phyloP scores from a whole-genome alignment of 1,140 invertebrate genomes.

The Drosophila pandora region DNA sequence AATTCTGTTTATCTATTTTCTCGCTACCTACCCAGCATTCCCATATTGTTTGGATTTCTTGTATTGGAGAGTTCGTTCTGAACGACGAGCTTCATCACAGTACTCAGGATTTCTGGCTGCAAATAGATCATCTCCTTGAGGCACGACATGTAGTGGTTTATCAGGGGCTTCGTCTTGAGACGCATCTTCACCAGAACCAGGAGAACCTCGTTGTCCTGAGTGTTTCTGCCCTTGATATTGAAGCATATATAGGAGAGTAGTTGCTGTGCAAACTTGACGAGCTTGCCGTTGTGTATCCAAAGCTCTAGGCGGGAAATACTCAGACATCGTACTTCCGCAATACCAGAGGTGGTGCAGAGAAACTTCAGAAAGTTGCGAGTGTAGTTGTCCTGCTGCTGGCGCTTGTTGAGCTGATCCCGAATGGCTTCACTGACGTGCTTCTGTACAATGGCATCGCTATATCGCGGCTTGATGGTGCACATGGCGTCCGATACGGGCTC shows the following conservation, averaged over 20 bases:
- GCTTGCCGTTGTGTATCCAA: slow-evolving; percentile 98
- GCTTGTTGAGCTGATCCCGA: slow-evolving; percentile 92
- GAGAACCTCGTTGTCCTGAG: slow-evolving; percentile 95
- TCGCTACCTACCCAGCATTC: slow-evolving; percentile 72
- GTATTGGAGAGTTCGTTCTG: slow-evolving; percentile 97
- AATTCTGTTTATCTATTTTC: background rate
- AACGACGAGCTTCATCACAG: slow-evolving; percentile 95
- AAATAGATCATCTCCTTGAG: slow-evolving; percentile 87
- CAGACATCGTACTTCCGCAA: slow-evolving; percentile 91
- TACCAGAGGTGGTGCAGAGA: slow-evolving; percentile 92
- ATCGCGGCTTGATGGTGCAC: slow-evolving; percentile 85
- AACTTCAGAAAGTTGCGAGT: slow-evolving; percentile 94
- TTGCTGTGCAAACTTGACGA: slow-evolving; percentile 95
- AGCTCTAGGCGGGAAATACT: slow-evolving; percentile 93
- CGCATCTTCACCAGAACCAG: slow-evolving; percentile 94
- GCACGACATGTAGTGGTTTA: slow-evolving; percentile 94
- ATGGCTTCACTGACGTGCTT: slow-evolving; percentile 93
- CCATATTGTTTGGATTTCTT: slow-evolving; percentile 97
- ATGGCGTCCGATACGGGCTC: slow-evolving; percentile 57
- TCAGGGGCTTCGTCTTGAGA: slow-evolving; percentile 96
- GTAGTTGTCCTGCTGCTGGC: slow-evolving; percentile 93
- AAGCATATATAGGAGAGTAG: slow-evolving; percentile 96
- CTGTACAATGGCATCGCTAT: slow-evolving; percentile 90
- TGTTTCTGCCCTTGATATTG: slow-evolving; percentile 89
- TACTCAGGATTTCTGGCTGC: slow-evolving; percentile 90